Base-by-base conservation (phyloP, 2,113 vertebrate genomes). In the Coptodon rendalli region DNA sequence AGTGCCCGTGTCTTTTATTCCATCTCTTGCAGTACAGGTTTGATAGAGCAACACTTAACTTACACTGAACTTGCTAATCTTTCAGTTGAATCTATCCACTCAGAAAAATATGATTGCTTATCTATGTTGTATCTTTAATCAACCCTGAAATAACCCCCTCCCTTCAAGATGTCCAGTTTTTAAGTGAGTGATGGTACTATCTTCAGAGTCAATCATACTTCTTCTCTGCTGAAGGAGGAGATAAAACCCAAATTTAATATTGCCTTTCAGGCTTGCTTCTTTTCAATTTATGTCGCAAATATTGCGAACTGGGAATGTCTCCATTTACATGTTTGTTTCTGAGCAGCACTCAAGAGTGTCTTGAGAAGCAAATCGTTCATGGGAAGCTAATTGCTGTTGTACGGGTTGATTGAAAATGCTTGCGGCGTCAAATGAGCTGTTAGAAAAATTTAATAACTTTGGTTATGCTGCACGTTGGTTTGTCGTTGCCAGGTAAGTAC, bases 301-400 rank as follows among this genome's bases (percentile, higher is more conserved):
- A 76, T 68, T 79, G 36, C 12, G 17, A 89, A 40, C 73, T 34
- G 61, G 57, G 54, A 91, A 90, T 81, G 63, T 90, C 40, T 88
- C 90, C 87, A 92, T 94, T 94, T 94, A 93, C 86, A 88, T 94
- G 88, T 89, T 92, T 92, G 93, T 95, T 95, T 93, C 89, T 82
- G 85, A 91, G 94, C 91, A 89, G 94, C 93, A 87, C 85, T 90
- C 85, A 87, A 76, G 71, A 81, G 90, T 80, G 86, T 91, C 86
- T 90, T 59, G 86, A 90, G 91, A 93, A 93, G 88, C 88, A 86
- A 94, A 91, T 95, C 71, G 91, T 94, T 94, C 93, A 94, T 82
- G 93, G 80, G 89, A 87, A 89, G 50, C 88, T 95, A 95, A 96
- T 95, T 96, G 90, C 90, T 63, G 73, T 94, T 90, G 92, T 95